phyloP scores from a whole-genome alignment of 2,888 invertebrate genomes.

The Pachymerium ferrugineum region DNA sequence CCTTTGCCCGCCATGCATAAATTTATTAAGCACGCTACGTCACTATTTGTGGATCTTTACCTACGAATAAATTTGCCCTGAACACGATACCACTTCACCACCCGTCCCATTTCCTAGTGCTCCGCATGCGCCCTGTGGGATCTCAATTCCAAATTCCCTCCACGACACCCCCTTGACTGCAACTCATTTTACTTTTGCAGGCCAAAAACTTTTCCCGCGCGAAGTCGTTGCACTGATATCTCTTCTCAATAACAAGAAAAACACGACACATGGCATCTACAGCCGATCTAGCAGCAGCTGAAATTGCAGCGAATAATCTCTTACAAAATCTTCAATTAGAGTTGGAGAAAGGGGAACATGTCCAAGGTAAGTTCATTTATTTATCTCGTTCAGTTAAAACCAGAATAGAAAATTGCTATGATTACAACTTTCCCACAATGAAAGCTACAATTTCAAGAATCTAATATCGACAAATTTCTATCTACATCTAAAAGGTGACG shows the following conservation, averaged over 20 bases:
- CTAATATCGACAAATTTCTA: no score
- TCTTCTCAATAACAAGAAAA: no score
- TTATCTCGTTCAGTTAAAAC: not conserved
- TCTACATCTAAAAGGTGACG: no score
- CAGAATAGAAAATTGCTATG: no score
- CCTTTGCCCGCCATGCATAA: not conserved
- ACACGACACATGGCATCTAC: not conserved
- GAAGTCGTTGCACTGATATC: no score
- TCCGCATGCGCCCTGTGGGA: conserved; percentile 2
- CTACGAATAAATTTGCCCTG: not conserved
- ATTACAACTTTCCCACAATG: no score
- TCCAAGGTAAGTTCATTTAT: not conserved
- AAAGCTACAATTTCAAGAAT: no score
- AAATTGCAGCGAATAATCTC: not conserved
- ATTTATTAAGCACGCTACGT: not conserved
- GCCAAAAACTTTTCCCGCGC: not conserved
- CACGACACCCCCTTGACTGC: not conserved
- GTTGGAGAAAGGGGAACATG: no score
- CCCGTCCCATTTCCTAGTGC: not conserved
- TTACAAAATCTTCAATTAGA: not conserved
- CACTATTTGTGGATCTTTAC: not conserved
- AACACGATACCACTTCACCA: not conserved
- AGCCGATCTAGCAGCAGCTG: not conserved
- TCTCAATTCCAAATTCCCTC: conserved; percentile 7
- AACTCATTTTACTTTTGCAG: not conserved